Evolutionary conservation across 2,888 invertebrate species (phyloP), one percentile per base, ranked within the genome.

Genomic region (Drosophila atripex): DNA sequence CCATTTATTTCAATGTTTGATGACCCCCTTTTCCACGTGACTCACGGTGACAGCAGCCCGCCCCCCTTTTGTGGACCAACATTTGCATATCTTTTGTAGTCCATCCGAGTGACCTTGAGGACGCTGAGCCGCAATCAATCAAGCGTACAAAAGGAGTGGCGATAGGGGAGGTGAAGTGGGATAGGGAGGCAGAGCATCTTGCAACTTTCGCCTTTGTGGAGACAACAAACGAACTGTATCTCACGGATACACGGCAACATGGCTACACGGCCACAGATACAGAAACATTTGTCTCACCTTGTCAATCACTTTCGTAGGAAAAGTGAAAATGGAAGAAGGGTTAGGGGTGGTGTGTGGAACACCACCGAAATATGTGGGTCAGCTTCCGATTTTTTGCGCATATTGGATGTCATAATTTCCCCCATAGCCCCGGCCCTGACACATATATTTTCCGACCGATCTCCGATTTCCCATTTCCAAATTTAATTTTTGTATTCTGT

Each of bases 61-160:
- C 5, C 18, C 12, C 35, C 14, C 8, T 18, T 1, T 35, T 64
- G 57, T 68, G 61, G 61, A 55, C 71, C 60, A 59, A 49, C 53
- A 76, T 84, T 78, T 80, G 78, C 78, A 80, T 84, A 84, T 78
- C 75, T 76, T 76, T 78, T 84, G 84, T 79, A 52, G 59, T 77
- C 73, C 73, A 47, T 46, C 35, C 32, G 39, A 73, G 49, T 76
- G 77, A 80, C 79, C 79, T 80, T 80, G 68, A 51, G 57, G 58
- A 68, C 51, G 57, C 38, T 51, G 65, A 49, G 65, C 56, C 65
- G 43, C 65, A 57, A 66, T 66, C 68, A 68, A 68, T 66, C 68
- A 68, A 54, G 56, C 57, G 57, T 43, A 66, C 66, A 47, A 52
- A 50, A 39, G 18, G 38, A 5, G 21, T 12, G 11, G 0, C 39